Base-by-base conservation (phyloP, 2,888 invertebrate species). In the Creontiades dilutus region DNA sequence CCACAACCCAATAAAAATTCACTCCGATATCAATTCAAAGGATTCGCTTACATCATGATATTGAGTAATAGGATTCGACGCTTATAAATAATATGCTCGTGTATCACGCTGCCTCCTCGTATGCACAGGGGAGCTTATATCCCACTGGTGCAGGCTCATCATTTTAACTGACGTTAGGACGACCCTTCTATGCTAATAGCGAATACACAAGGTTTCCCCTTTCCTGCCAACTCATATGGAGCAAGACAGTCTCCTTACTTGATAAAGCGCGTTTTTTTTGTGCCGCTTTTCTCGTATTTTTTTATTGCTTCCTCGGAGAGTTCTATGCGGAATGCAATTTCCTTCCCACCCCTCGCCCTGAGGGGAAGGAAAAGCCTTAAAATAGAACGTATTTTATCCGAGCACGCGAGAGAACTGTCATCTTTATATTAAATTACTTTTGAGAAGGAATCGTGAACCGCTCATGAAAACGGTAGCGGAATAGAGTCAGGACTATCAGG, bases 391-490 rank as follows among this genome's bases (percentile, higher is more conserved):
- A 86, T 86, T 86, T 86, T 86, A 86, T 47, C 52, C 75, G 76
- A 27, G 68, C 86, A 86, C 86, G 86, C 86, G 86, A 86, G 86
- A 86, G 86, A 86, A 86, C 86, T 86, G 86, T 86, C 86, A 86
- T 86, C 76, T 86, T 86, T 86, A 86, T 86, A 86, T 86, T 86
- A 86, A 86, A 86, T 86, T 86, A 86, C 86, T 86, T 86, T 86
- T 85, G 28, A 23, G 55, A 47, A 78, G 78, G 78, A 37, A 37
- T 68, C 37, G 57, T 27, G 85, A 37, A 37, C 37, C 28, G 85
- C 85, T 57, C 85, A 28, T 85, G 85, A 28, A 61, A 85, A 85
- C 85, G 85, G 85, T 28, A 57, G 85, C 61, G 16, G 82, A 37
- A n/a, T 55, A 37, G 48, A 61, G 37, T 13, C 7, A 78, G 14